Evolutionary conservation across 2,113 vertebrate genomes (phyloP).

Genomic region (Pundamilia nyererei): DNA sequence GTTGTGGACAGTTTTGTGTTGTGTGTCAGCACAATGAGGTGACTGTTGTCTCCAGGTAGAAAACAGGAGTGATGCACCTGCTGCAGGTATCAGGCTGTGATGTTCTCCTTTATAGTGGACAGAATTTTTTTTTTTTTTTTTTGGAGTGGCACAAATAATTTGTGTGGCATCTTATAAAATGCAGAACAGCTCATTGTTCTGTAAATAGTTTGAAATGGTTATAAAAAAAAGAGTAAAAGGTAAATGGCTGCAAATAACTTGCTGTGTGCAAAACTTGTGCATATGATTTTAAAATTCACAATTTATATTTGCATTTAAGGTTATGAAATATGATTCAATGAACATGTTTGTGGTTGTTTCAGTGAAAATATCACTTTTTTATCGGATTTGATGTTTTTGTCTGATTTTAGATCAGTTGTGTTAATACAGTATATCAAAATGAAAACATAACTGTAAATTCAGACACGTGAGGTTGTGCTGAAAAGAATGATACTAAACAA

Average conservation of each 20-base stretch:
- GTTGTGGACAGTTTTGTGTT: too few relatives aligned
- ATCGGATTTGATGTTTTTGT: neutral
- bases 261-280: neutral
- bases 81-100: too few relatives aligned
- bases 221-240: neutral
- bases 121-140: too few relatives aligned
- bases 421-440: neutral
- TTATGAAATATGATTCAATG: neutral
- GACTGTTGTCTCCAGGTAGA: too few relatives aligned
- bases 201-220: neutral
- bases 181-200: rapidly evolving
- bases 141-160: neutral
- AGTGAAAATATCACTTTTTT: neutral
- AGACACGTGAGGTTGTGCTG: neutral
- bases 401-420: neutral
- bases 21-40: too few relatives aligned
- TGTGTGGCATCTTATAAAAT: neutral
- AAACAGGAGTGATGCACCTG: neutral
- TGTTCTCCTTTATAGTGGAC: too few relatives aligned
- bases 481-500: neutral
- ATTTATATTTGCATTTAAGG: neutral
- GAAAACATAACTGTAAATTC: neutral
- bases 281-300: neutral
- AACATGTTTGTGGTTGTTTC: neutral
- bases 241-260: neutral